Conservation (phyloP, 1,140 invertebrate species). For the Drosophila sp. region DNA sequence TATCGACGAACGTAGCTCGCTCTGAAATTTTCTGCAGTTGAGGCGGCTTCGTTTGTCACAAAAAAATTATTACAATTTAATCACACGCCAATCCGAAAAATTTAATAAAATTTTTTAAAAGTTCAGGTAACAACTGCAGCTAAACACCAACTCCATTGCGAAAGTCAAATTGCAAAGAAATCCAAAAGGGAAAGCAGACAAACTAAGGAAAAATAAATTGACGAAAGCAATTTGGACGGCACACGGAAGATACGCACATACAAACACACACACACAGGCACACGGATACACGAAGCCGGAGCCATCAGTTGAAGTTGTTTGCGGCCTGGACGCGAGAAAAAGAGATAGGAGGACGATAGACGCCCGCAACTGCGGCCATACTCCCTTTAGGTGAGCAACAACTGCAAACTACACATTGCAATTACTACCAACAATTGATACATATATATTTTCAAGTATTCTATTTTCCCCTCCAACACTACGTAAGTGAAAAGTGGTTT, state of each 20-base stretch:
- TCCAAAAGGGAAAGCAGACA: constrained; percentile 12
- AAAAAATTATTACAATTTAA: constrained; percentile 11
- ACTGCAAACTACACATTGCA: constrained; percentile 58
- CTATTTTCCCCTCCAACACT: constrained; percentile 80
- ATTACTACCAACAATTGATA: constrained; percentile 72
- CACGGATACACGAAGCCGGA: constrained; percentile 32
- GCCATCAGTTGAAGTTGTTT: constrained; percentile 24
- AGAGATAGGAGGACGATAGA: constrained; percentile 13
- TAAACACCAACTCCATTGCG: background rate
- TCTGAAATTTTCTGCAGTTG: constrained; percentile 48
- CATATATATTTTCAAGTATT: constrained; percentile 81
- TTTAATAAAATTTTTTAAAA: constrained; percentile 9
- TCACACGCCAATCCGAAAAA: constrained; percentile 2
- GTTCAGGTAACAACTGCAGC: constrained; percentile 34
- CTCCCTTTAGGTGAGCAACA: constrained; percentile 69
- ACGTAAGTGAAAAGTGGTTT: constrained; percentile 58
- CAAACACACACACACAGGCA: background rate
- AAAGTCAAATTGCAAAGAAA: constrained; percentile 8
- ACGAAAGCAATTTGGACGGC: constrained; percentile 21
- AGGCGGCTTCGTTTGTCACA: constrained; percentile 37
- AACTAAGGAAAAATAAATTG: constrained; percentile 24
- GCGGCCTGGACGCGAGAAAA: background rate
- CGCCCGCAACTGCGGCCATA: constrained; percentile 35
- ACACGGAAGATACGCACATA: constrained; percentile 6
- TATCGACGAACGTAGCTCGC: constrained; percentile 13